Evolutionary conservation across 2,888 invertebrate species (phyloP).

Genomic region (Crematogaster levior): DNA sequence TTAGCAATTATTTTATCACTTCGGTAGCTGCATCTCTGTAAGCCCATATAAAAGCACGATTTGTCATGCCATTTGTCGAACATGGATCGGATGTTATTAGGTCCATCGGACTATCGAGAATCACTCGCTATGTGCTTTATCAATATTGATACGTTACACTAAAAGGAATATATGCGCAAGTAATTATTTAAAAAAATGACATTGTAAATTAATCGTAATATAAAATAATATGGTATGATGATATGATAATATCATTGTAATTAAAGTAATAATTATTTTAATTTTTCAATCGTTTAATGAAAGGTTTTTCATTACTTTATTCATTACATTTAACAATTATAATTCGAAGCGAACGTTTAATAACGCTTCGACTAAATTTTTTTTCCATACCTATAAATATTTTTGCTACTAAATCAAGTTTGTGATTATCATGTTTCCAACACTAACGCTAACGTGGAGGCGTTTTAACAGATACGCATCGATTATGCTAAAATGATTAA

Average conservation of each 20-base stretch:
- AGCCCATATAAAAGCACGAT: constrained; percentile 16
- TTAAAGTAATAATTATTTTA: background rate
- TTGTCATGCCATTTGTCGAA: constrained; percentile 24
- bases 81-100: background rate
- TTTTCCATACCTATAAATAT: background rate
- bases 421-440: background rate
- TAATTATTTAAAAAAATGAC: background rate
- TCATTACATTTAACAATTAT: background rate
- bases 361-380: background rate
- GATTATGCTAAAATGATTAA: constrained; percentile 27
- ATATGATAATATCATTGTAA: background rate
- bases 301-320: background rate
- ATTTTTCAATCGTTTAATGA: background rate
- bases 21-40: background rate
- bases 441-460: background rate
- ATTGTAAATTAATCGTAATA: background rate
- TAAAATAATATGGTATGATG: background rate
- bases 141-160: background rate
- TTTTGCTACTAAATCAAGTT: background rate
- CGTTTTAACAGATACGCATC: background rate
- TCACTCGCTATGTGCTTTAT: background rate
- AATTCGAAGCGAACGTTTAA: background rate
- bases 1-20: constrained; percentile 53
- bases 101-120: background rate
- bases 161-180: background rate